phyloP scores from a whole-genome alignment of 2,888 invertebrate genomes.

The Torymus aiolomorphi region DNA sequence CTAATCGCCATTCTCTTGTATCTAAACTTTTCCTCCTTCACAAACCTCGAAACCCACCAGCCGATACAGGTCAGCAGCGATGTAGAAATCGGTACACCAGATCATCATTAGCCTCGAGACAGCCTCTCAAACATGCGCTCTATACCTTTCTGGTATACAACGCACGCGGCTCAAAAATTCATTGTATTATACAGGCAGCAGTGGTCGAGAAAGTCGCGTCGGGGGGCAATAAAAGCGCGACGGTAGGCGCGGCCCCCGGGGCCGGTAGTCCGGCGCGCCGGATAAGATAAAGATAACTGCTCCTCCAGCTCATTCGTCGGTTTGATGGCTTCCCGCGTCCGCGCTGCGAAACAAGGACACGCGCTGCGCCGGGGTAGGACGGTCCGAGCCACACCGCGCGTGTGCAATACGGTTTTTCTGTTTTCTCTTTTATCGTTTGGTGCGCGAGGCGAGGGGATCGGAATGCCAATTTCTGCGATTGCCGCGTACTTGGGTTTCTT shows the following conservation, averaged over 20 bases:
- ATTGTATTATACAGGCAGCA: not conserved
- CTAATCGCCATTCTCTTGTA: too few species aligned
- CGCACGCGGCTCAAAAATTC: not conserved
- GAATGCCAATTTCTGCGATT: slow-evolving; percentile 30
- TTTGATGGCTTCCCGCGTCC: slow-evolving; percentile 57
- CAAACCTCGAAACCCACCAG: too few species aligned
- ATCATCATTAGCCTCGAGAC: too few species aligned
- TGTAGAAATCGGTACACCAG: too few species aligned
- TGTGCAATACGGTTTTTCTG: too few species aligned
- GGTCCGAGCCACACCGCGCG: too few species aligned
- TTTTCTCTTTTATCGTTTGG: slow-evolving; percentile 52
- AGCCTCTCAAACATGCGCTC: too few species aligned
- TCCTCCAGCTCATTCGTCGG: slow-evolving; percentile 59
- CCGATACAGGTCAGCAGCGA: too few species aligned
- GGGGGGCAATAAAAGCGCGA: slow-evolving; percentile 56
- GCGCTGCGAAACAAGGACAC: slow-evolving; percentile 24
- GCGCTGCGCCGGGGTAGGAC: too few species aligned
- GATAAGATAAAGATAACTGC: slow-evolving; percentile 62
- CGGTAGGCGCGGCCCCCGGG: slow-evolving; percentile 59
- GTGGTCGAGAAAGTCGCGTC: slow-evolving; percentile 9
- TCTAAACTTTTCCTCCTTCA: too few species aligned
- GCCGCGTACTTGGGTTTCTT: not conserved
- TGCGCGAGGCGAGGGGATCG: not conserved
- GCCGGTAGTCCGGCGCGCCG: slow-evolving; percentile 57
- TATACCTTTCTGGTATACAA: not conserved